Evolutionary conservation across 2,113 vertebrate genomes (phyloP).

Genomic region (Passer montanus): DNA sequence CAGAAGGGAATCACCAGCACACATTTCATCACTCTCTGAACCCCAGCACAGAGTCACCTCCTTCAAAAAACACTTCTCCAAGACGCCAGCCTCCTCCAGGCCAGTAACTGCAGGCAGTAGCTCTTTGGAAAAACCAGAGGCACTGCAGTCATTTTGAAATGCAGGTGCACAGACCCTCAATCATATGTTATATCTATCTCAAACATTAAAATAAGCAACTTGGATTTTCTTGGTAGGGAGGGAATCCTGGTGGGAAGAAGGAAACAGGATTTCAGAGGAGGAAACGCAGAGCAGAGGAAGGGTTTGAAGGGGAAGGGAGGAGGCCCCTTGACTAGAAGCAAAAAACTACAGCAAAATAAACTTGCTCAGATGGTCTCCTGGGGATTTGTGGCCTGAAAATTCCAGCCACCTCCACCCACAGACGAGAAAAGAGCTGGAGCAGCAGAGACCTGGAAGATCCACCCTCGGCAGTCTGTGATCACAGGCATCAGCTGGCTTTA

Average conservation of each 20-base stretch:
- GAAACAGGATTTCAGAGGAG: not conserved
- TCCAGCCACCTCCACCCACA: not conserved
- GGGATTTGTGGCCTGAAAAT: not conserved
- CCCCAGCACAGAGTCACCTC: not conserved
- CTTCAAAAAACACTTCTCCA: not conserved
- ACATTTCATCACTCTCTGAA: not conserved
- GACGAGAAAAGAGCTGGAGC: not conserved
- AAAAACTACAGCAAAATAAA: not conserved
- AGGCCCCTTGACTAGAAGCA: not conserved
- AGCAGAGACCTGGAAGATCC: not conserved
- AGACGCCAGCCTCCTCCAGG: not conserved
- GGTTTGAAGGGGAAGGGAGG: not conserved
- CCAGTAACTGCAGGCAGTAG: not conserved
- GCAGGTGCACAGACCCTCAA: not conserved
- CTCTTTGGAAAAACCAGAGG: not conserved
- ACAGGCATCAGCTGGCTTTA: not conserved
- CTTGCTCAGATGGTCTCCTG: not conserved
- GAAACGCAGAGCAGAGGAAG: not conserved
- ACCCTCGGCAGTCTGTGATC: fast-evolving
- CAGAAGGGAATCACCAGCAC: not conserved
- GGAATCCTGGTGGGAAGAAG: not conserved
- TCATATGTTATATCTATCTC: not conserved
- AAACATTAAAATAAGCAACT: not conserved
- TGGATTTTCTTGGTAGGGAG: not conserved
- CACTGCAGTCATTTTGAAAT: not conserved